These are phyloP conservation scores for Campylomormyrus tamandua DNA, from an alignment of 2,113 vertebrate genomes.

Conservation along the genomic window DNA sequence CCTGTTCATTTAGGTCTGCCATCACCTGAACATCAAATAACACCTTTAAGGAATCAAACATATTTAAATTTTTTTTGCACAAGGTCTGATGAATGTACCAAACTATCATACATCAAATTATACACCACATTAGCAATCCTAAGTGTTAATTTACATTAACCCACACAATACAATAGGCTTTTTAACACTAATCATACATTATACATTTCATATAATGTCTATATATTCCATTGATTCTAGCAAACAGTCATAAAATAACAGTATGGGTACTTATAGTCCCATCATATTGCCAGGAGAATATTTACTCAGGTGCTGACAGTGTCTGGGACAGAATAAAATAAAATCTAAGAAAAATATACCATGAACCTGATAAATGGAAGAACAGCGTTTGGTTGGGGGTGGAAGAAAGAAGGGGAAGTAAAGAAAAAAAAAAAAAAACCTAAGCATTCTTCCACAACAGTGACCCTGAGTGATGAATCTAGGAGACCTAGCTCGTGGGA, in stretches of 20 bases:
- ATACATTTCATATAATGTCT: conserved; percentile 5
- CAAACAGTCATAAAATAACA: not conserved
- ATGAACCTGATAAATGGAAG: not conserved
- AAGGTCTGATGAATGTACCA: conserved; percentile 36
- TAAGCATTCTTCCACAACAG: not conserved
- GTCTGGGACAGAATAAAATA: not conserved
- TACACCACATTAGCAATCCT: not conserved
- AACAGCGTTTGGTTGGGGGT: not conserved
- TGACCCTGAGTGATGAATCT: not conserved
- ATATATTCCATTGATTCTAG: not conserved
- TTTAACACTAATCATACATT: conserved; percentile 2
- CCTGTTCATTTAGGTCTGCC: conserved; percentile 18
- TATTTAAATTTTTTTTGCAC: conserved; percentile 52
- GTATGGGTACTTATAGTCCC: not conserved
- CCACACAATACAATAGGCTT: conserved; percentile 14
- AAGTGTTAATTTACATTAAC: conserved; percentile 13
- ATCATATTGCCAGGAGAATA: conserved; percentile 6
- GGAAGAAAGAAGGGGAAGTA: not conserved
- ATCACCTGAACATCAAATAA: conserved; percentile 46
- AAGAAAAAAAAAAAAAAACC: not conserved
- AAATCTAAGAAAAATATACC: not conserved
- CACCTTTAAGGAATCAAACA: conserved; percentile 44
- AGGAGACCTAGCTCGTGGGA: not conserved
- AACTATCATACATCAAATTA: conserved; percentile 10
- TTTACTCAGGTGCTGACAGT: not conserved